Conservation (phyloP, 2,113 vertebrate genomes). For the Hemichromis elongatus region DNA sequence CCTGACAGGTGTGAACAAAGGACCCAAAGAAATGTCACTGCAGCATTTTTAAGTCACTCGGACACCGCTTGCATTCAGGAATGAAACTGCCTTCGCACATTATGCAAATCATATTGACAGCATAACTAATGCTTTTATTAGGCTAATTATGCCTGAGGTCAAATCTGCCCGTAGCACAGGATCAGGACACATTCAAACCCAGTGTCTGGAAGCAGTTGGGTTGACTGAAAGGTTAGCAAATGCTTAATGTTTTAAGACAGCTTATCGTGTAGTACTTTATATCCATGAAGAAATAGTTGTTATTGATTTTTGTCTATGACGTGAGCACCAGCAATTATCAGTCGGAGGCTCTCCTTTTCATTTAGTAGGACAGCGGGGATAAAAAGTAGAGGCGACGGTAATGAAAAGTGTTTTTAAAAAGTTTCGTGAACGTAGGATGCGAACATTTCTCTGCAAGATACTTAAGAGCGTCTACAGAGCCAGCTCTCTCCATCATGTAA, state of each 20-base stretch:
- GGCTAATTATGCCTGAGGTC: slow-evolving; percentile 67
- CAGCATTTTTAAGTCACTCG: slow-evolving; percentile 44
- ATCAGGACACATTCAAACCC: slow-evolving; percentile 11
- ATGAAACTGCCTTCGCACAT: slow-evolving; percentile 56
- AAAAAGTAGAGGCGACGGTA: neutral
- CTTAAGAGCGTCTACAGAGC: neutral
- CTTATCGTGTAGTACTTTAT: slow-evolving; percentile 45
- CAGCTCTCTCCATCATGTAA: neutral
- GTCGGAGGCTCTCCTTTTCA: neutral
- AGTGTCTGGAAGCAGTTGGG: neutral
- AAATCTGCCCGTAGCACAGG: slow-evolving; percentile 38
- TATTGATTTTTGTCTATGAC: slow-evolving; percentile 25
- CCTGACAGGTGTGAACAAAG: slow-evolving; percentile 73
- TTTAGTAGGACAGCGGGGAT: neutral
- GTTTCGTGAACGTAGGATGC: neutral
- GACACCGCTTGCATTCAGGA: slow-evolving; percentile 47
- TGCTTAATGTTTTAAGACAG: slow-evolving; percentile 47
- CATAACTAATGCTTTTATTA: slow-evolving; percentile 74
- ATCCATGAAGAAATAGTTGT: slow-evolving; percentile 26
- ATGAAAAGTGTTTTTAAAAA: neutral
- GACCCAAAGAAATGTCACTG: slow-evolving; percentile 69
- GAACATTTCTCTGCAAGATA: neutral
- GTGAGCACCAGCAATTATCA: neutral
- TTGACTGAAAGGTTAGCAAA: slow-evolving; percentile 36
- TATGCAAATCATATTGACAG: slow-evolving; percentile 75